Base-by-base conservation (phyloP, 2,888 invertebrate genomes). In the Folsomia candida region DNA sequence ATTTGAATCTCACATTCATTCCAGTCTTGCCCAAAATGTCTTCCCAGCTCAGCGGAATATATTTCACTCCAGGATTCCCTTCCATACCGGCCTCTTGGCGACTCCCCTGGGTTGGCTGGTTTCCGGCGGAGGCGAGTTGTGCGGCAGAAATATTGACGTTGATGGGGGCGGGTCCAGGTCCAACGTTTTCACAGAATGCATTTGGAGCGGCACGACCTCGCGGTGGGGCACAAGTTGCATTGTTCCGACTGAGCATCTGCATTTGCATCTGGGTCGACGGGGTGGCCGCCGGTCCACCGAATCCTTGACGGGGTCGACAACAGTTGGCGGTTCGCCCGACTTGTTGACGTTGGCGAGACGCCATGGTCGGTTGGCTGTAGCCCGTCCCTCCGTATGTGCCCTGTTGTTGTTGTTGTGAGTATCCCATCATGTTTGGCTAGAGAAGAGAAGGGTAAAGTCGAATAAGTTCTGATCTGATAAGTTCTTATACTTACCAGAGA, bases 11-110 rank as follows among this genome's bases (percentile, higher is more conserved):
- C 28, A 37, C 58, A 26, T 60, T 70, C 69, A 77, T 69, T 54
- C 77, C 76, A 25, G 69, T 59, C 54, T 73, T 66, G 20, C 76
- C 75, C 4, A 77, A 27, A 51, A 77, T 64, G 54, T 76, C 76
- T 22, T 74, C 63, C 77, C 77, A 77, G 24, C 71, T 76, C 20
- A 77, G 59, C 14, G 71, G 74, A 68, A 77, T 74, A 27, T 74
- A 74, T 47, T 76, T 74, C 1, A 69, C 73, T n/a, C 70, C 70
- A 4, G 59, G 26, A 60, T 64, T 64, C 0, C 57, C 66, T 20
- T 70, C 71, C 2, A 62, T 11, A 11, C 71, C 64, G 3, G 59
- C 14, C 57, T 74, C 71, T 3, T 47, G 67, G 14, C 71, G 62
- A 27, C 69, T 67, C n/a, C 63, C 51, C 18, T 54, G 54, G 18